Evolutionary conservation across 2,113 vertebrate species (phyloP).

Genomic region (Platysternon megacephalum): DNA sequence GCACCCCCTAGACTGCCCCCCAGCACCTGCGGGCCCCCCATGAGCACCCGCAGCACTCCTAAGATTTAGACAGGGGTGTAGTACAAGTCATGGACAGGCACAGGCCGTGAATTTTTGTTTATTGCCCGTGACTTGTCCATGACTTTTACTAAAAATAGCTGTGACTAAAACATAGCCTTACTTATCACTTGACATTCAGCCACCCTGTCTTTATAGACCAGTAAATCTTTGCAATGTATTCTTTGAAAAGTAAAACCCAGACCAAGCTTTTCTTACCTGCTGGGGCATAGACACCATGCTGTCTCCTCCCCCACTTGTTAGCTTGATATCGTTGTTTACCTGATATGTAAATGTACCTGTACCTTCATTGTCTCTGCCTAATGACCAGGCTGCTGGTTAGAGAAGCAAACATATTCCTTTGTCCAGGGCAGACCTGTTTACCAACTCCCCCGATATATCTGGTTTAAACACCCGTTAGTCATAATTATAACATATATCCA

Average conservation of each 20-base stretch:
- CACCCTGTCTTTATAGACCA: not conserved
- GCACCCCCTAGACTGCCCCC: no score
- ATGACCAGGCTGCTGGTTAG: not conserved
- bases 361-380: not conserved
- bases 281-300: not conserved
- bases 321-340: not conserved
- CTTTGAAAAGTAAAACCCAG: not conserved
- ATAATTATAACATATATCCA: not conserved
- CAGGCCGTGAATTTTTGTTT: no score
- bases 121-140: no score
- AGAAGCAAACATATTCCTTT: not conserved
- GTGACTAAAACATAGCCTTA: no score
- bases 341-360: not conserved
- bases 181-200: not conserved
- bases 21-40: no score
- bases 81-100: no score
- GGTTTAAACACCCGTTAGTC: not conserved
- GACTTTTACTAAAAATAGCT: no score
- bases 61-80: no score
- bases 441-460: not conserved
- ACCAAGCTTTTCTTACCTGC: not conserved
- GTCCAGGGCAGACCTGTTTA: not conserved
- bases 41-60: no score
- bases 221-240: not conserved
- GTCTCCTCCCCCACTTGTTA: not conserved